Evolutionary conservation across 2,113 vertebrate genomes (phyloP), one percentile per base, ranked within the genome.

Genomic region (Vimba vimba): DNA sequence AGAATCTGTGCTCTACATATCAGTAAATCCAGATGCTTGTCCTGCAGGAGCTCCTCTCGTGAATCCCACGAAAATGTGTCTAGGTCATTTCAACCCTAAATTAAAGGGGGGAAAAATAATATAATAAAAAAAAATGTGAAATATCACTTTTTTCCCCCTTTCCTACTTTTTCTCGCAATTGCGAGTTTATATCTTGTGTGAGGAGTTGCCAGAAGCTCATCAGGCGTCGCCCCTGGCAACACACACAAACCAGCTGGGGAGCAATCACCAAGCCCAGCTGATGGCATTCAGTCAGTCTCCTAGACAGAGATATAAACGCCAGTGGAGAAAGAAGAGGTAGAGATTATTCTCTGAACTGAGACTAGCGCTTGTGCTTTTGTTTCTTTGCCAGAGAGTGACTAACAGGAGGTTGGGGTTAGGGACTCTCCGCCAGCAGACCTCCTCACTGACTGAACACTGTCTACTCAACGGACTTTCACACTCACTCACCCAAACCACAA

Each of bases 21-120:
- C 47, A 85, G 23, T 86, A 86, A 74, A 81, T 82, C 79, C 23
- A 50, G 45, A 52, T n/a, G 52, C 50, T 36, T n/a, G n/a, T 27
- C 27, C 43, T 27, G 25, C 39, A 50, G 43, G 25, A 75, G 11
- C 43, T 7, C 74, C 19, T 76, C 43, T 76, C 9, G 33, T 39
- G 6, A 77, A 50, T 76, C 73, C 45, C 73, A 47, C n/a, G 0
- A 50, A 69, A 17, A 74, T 7, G 12, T 0, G 25, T 17, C 4
- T 66, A 3, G 13, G 11, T 74, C 71, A 47, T 47, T 47, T 74
- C 71, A 25, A 43, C 5, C 2, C 23, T 47, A 15, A 45, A 74
- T 45, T 45, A 25, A 74, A 47, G 7, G 11, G 39, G 3, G 1
- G 0, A 9, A 9, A 47, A 47, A 47, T 12, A 4, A 47, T 3